Evolutionary conservation across 2,888 invertebrate species (phyloP).

Genomic region (Scaptomyza parva): DNA sequence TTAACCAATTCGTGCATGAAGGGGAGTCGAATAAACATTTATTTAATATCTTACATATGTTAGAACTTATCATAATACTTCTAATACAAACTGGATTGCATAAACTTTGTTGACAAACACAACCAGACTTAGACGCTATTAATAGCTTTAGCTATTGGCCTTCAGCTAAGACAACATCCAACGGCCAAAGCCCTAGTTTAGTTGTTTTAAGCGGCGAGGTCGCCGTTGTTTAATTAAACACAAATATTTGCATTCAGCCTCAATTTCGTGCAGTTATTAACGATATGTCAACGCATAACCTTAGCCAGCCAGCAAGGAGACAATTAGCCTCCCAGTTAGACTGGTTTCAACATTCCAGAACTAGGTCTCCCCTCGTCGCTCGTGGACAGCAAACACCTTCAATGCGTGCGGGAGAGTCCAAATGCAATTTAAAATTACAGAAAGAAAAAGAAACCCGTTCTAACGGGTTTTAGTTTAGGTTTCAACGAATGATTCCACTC

Average conservation of each 20-base stretch:
- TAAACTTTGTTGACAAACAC: neutral
- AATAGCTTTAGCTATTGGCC: constrained; percentile 8
- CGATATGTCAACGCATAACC: constrained; percentile 28
- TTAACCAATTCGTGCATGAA: neutral
- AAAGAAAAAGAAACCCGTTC: constrained; percentile 34
- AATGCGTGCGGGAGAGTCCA: constrained; percentile 8
- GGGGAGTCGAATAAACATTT: neutral
- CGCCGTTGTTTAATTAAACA: constrained; percentile 14
- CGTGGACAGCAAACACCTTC: constrained; percentile 9
- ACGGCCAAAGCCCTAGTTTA: constrained; percentile 27
- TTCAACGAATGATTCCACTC: constrained; percentile 62
- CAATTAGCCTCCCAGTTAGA: constrained; percentile 17
- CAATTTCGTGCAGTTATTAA: constrained; percentile 31
- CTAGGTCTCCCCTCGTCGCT: constrained; percentile 14
- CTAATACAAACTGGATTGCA: neutral
- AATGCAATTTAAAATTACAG: constrained; percentile 7
- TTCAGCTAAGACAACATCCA: neutral
- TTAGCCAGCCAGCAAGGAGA: constrained; percentile 27
- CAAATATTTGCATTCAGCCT: constrained; percentile 66
- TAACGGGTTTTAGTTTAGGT: constrained; percentile 57
- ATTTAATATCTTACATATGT: neutral
- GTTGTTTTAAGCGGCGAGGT: constrained; percentile 13
- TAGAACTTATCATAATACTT: neutral
- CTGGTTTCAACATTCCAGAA: constrained; percentile 30
- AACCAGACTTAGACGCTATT: neutral